phyloP scores from a whole-genome alignment of 2,797 vertebrate genomes.

The Falco naumanni region DNA sequence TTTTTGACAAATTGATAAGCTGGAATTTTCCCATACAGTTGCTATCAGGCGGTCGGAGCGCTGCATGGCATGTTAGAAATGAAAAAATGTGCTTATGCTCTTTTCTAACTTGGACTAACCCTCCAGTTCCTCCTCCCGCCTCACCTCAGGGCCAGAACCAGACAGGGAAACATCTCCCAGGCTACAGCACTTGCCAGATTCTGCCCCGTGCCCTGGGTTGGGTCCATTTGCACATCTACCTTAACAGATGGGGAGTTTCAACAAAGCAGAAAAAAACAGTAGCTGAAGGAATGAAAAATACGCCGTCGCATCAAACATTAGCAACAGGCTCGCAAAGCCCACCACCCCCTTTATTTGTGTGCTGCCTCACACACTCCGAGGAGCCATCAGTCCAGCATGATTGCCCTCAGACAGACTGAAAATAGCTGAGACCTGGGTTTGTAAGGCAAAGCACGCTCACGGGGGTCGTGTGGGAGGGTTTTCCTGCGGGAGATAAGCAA shows the following conservation, averaged over 20 bases:
- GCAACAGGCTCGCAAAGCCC: background rate
- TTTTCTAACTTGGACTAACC: background rate
- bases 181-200: background rate
- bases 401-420: background rate
- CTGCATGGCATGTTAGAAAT: background rate
- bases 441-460: background rate
- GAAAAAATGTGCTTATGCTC: background rate
- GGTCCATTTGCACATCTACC: background rate
- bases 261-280: background rate
- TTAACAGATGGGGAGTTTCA: background rate
- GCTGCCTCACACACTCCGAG: background rate
- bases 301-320: background rate
- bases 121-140: background rate
- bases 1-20: constrained; percentile 48
- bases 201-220: background rate
- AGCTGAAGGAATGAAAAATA: background rate
- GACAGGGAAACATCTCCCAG: background rate
- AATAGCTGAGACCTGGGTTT: background rate
- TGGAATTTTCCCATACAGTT: constrained; percentile 19
- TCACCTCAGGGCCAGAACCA: background rate
- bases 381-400: background rate
- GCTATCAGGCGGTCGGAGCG: background rate
- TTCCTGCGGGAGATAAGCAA: background rate
- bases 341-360: rapidly evolving
- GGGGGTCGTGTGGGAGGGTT: background rate